Evolutionary conservation across 2,888 invertebrate genomes (phyloP), one percentile per base, ranked within the genome.

Genomic region (Bombyx huttoni): DNA sequence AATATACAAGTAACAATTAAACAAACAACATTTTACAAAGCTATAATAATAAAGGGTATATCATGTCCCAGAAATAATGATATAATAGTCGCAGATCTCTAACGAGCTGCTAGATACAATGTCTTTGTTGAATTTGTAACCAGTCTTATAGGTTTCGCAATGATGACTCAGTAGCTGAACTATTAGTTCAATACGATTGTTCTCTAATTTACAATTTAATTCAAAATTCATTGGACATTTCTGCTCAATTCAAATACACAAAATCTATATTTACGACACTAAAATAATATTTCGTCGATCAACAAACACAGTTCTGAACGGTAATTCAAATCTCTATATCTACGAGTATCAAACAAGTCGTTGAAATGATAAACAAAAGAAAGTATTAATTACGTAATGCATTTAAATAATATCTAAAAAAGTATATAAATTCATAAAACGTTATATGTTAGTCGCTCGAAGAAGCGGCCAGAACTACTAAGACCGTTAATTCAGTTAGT

Each of bases 161-260:
- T 66, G 62, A 74, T 78, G 79, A 80, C 74, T 78, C 75, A 78
- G 65, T 69, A 64, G 68, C 60, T 34, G 13, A 50, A 10, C 34
- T 46, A 49, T 46, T 34, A n/a, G n/a, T 13, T 24, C 47, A 40
- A 12, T 12, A 40, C 9, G 40, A 40, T 40, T 10, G 12, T 40
- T 40, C 40, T 10, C 40, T 40, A 40, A 40, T 12, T 40, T 12
- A 40, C 12, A 40, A 24, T 12, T 40, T 40, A 40, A 10, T 12
- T 40, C 12, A 12, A 10, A 40, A 40, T 12, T 40, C 12, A 40
- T 40, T 40, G 40, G 24, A 40, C 12, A 40, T 40, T 40, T 40
- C 40, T 40, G 40, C 5, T 40, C 40, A 7, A 40, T 8, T 40
- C 40, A 24, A 24, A 24, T 24, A 5, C 24, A 24, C 24, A 24